These are phyloP conservation scores for Xenopus laevis DNA, from an alignment of 2,113 vertebrate species.

Conservation along the genomic window DNA sequence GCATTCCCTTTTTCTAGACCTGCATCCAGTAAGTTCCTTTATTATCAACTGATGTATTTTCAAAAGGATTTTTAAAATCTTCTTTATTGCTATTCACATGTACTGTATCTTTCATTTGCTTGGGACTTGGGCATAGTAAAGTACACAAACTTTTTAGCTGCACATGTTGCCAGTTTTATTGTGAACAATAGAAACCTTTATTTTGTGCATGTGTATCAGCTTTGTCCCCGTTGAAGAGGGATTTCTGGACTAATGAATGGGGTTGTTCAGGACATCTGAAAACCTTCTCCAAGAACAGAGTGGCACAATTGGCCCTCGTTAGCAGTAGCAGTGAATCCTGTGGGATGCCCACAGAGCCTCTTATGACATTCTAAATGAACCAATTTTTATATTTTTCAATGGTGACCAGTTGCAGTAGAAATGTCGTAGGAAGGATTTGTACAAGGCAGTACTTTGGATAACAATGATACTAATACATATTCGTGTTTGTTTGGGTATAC, in stretches of 20 bases:
- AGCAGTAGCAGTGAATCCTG: conserved; percentile 3
- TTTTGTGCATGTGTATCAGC: background rate
- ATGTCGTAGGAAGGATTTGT: conserved; percentile 26
- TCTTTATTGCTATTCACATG: background rate
- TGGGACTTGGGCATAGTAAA: background rate
- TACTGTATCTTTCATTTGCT: too few species aligned
- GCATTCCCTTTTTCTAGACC: conserved; percentile 84
- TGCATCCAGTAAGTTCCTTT: conserved; percentile 79
- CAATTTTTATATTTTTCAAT: conserved; percentile 23
- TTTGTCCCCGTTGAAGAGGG: conserved; percentile 8
- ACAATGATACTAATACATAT: background rate
- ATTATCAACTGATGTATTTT: too few species aligned
- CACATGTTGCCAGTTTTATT: background rate
- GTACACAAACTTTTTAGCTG: too few species aligned
- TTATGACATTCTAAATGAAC: background rate
- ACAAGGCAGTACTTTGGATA: conserved; percentile 17
- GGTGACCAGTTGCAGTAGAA: conserved; percentile 2
- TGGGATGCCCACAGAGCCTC: conserved; percentile 9
- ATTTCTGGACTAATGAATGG: conserved; percentile 18
- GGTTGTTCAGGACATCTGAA: conserved; percentile 35
- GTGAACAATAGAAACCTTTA: conserved; percentile 26
- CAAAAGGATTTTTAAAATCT: too few species aligned
- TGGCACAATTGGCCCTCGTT: conserved; percentile 23
- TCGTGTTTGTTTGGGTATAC: background rate
- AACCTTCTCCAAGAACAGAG: conserved; percentile 18